A percentile compares a stretch with the other conserved stretches of the same genome.
phyloP scores from a whole-genome alignment of 2,797 vertebrate genomes.

The Phataginus tricuspis region DNA sequence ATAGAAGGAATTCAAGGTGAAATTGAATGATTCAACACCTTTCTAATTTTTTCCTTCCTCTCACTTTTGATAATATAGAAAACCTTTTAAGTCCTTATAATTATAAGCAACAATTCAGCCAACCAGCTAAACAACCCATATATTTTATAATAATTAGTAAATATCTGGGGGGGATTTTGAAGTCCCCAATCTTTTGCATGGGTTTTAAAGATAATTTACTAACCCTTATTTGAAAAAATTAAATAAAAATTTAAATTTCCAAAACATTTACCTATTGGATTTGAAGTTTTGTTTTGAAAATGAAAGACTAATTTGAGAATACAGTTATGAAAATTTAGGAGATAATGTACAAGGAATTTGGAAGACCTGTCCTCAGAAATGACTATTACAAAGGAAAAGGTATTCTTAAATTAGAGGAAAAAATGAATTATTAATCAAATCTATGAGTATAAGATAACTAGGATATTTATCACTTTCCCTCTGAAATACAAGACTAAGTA shows the following conservation, averaged over 20 bases:
- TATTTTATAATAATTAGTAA: not conserved
- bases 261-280: not conserved
- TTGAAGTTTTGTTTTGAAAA: not conserved
- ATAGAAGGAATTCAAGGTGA: not conserved
- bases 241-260: not conserved
- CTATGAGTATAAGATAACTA: conserved; percentile 68
- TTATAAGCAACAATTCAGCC: not conserved
- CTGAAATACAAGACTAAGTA: conserved; percentile 78
- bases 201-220: not conserved
- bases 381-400: conserved; percentile 62
- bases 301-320: not conserved
- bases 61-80: not conserved
- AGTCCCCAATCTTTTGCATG: not conserved
- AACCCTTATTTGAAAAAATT: not conserved
- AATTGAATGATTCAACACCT: not conserved
- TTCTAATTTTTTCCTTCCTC: not conserved
- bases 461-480: conserved; percentile 78
- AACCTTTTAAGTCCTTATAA: conserved; percentile 19
- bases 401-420: conserved; percentile 54
- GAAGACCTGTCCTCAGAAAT: conserved; percentile 64
- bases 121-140: not conserved
- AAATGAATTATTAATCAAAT: conserved; percentile 78
- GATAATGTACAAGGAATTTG: conserved; percentile 64
- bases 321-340: not conserved
- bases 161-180: not conserved